phyloP scores from a whole-genome alignment of 2,888 invertebrate species.

The Xestia xanthographa region DNA sequence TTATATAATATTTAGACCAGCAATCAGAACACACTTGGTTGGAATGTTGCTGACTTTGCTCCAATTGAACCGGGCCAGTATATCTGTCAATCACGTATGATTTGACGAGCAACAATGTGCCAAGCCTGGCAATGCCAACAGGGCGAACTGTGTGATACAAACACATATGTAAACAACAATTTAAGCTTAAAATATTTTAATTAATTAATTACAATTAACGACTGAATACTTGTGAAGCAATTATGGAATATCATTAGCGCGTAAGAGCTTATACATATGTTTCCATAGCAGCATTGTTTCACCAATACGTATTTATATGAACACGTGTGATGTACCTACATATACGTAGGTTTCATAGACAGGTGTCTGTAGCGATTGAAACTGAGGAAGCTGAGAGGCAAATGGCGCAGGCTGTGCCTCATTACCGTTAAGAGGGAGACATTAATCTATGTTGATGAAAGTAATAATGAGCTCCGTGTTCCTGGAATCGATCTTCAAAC shows the following conservation, averaged over 20 bases:
- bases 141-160: background rate
- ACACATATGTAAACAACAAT: constrained; percentile 18
- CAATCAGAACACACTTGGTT: background rate
- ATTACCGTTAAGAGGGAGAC: constrained; percentile 84
- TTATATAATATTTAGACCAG: constrained; percentile 12
- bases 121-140: constrained; percentile 3
- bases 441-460: constrained; percentile 85
- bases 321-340: constrained; percentile 5
- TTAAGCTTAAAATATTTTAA: constrained; percentile 10
- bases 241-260: constrained; percentile 49
- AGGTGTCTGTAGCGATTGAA: constrained; percentile 68
- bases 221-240: constrained; percentile 42
- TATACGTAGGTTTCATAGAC: constrained; percentile 15
- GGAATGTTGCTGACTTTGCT: background rate
- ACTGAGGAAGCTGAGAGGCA: constrained; percentile 74
- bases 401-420: constrained; percentile 82
- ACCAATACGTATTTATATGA: constrained; percentile 10
- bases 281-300: constrained; percentile 32
- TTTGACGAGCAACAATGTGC: constrained; percentile 31
- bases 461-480: constrained; percentile 78
- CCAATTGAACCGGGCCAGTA: background rate
- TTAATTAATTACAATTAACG: constrained; percentile 43
- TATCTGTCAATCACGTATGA: constrained; percentile 21
- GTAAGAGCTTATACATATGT: constrained; percentile 1
- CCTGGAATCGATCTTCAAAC: constrained; percentile 68